Conservation (phyloP, 2,113 vertebrate genomes). For the Tragelaphus buxtoni region DNA sequence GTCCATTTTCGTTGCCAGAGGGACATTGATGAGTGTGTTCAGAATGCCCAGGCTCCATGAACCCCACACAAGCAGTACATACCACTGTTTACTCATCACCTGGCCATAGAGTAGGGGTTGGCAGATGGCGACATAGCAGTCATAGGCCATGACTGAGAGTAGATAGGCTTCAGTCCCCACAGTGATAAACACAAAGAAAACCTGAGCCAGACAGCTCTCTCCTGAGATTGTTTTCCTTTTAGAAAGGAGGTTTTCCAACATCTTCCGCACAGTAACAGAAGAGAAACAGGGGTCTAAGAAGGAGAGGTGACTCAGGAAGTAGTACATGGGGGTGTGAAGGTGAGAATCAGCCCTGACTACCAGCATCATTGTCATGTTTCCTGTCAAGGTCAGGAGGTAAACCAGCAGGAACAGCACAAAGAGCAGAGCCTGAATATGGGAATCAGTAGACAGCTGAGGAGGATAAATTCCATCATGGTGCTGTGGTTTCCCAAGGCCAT, state of each 20-base stretch:
- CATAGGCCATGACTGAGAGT: slow-evolving; percentile 10
- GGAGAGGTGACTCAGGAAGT: slow-evolving; percentile 54
- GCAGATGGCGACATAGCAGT: neutral
- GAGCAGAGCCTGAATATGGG: neutral
- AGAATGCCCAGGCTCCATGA: neutral
- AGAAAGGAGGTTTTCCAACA: slow-evolving; percentile 40
- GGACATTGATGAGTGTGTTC: neutral
- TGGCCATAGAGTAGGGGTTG: neutral
- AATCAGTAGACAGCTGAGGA: neutral
- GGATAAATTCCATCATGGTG: neutral
- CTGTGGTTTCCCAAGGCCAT: neutral
- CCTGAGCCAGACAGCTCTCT: neutral
- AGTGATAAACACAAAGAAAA: slow-evolving; percentile 1
- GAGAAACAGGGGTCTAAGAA: slow-evolving; percentile 54
- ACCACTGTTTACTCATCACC: neutral
- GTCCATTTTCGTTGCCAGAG: neutral
- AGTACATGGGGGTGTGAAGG: slow-evolving; percentile 63
- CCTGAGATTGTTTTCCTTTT: slow-evolving; percentile 9
- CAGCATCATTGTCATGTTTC: slow-evolving; percentile 25
- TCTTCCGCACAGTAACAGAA: slow-evolving; percentile 13
- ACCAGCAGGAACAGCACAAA: neutral
- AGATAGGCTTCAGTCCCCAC: neutral
- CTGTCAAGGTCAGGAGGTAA: neutral
- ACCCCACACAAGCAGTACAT: neutral
- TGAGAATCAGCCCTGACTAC: slow-evolving; percentile 8